Percentiles rank a stretch among this genome's conserved stretches.
Evolutionary conservation across 1,140 invertebrate species (phyloP).

Genomic region (Amyelois transitella): DNA sequence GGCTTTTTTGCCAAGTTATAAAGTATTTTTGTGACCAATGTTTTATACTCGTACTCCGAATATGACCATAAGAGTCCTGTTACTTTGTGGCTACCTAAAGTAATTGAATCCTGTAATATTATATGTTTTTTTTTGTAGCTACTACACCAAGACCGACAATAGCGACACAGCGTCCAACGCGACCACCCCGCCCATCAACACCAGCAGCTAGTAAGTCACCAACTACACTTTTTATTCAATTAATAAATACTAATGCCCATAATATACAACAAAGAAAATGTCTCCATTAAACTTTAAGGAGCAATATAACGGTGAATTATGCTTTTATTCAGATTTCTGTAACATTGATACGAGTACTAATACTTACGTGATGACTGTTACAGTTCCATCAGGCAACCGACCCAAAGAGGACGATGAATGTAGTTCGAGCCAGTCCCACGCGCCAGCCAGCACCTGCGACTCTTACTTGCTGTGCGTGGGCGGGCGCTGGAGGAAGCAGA

Average conservation of each 20-base stretch:
- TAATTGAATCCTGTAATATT: too few species aligned
- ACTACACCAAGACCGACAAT: neutral
- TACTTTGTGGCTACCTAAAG: too few species aligned
- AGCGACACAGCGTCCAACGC: neutral
- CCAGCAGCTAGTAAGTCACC: neutral
- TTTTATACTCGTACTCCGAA: too few species aligned
- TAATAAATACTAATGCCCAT: neutral
- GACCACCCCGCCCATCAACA: neutral
- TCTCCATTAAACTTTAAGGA: too few species aligned
- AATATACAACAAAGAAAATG: too few species aligned
- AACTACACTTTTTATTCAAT: neutral
- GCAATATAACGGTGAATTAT: too few species aligned
- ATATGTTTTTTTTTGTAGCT: neutral
- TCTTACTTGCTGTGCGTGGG: slow-evolving; percentile 83
- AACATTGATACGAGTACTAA: too few species aligned
- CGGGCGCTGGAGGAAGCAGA: slow-evolving; percentile 79
- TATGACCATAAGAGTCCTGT: too few species aligned
- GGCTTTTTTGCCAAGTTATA: too few species aligned
- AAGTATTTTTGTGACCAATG: too few species aligned
- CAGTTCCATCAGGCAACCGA: slow-evolving; percentile 15
- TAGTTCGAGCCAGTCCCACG: slow-evolving; percentile 76
- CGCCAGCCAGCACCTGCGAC: slow-evolving; percentile 81
- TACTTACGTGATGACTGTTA: too few species aligned
- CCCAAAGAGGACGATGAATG: slow-evolving; percentile 69
- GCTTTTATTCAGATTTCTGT: too few species aligned